Conservation (phyloP, 1,140 invertebrate species). For the Drosophila santomea region DNA sequence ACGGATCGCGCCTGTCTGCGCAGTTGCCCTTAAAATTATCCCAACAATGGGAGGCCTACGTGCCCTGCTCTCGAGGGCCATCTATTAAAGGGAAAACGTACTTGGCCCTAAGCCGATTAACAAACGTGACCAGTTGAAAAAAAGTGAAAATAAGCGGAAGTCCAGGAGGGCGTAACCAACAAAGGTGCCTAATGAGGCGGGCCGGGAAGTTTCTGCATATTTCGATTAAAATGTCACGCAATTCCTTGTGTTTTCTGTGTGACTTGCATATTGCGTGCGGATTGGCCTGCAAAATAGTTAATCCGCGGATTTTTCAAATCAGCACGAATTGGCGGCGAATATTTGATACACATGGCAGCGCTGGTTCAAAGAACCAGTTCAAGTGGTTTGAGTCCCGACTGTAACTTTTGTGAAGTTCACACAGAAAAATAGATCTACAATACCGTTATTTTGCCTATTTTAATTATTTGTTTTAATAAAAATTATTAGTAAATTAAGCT, state of each 20-base stretch:
- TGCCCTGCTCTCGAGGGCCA: constrained; percentile 40
- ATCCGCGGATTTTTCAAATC: constrained; percentile 58
- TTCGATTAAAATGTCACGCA: constrained; percentile 27
- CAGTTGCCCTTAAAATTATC: constrained; percentile 44
- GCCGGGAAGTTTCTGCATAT: constrained; percentile 41
- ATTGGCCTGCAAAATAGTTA: constrained; percentile 31
- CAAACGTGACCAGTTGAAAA: constrained; percentile 69
- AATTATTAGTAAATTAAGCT: background rate
- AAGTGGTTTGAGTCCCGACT: background rate
- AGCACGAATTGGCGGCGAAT: constrained; percentile 38
- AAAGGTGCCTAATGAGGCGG: constrained; percentile 21
- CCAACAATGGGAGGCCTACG: constrained; percentile 62
- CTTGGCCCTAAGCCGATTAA: constrained; percentile 70
- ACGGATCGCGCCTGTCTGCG: constrained; percentile 20
- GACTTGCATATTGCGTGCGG: constrained; percentile 40
- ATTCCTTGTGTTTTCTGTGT: constrained; percentile 41
- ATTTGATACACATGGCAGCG: background rate
- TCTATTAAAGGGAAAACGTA: constrained; percentile 49
- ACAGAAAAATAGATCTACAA: background rate
- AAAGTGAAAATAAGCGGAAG: constrained; percentile 53
- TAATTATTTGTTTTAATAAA: too few relatives aligned
- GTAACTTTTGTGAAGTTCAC: background rate
- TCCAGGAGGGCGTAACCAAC: constrained; percentile 13
- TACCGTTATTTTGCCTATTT: too few relatives aligned
- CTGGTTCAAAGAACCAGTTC: background rate